These are phyloP conservation scores for Cantharis flavilabris DNA, from an alignment of 2,888 invertebrate species.

Conservation along the genomic window DNA sequence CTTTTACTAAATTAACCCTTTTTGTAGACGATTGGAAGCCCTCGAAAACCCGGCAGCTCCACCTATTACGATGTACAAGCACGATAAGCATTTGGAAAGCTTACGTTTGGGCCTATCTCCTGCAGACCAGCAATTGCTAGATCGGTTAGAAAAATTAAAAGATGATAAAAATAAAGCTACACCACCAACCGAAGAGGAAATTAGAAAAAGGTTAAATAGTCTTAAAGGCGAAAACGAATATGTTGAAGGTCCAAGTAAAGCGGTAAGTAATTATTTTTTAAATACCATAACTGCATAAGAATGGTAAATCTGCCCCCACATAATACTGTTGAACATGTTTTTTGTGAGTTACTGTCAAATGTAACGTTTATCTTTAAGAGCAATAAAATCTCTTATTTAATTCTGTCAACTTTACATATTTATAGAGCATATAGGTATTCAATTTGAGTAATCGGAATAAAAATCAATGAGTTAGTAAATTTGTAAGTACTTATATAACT, in stretches of 20 bases:
- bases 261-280: slow-evolving; percentile 35
- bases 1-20: neutral
- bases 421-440: no score
- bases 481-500: no score
- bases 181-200: slow-evolving; percentile 65
- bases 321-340: no score
- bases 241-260: slow-evolving; percentile 49
- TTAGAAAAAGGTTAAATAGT: slow-evolving; percentile 67
- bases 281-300: neutral
- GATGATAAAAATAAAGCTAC: slow-evolving; percentile 58
- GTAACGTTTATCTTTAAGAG: no score
- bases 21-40: slow-evolving; percentile 57
- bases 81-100: slow-evolving; percentile 49
- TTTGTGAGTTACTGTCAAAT: no score
- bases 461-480: no score
- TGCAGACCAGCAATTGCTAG: slow-evolving; percentile 66
- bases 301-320: no score
- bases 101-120: slow-evolving; percentile 55
- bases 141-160: slow-evolving; percentile 71
- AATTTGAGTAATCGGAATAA: no score
- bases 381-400: no score
- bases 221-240: slow-evolving; percentile 64
- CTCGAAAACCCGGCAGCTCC: slow-evolving; percentile 61
- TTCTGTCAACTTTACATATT: no score
- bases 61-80: slow-evolving; percentile 61